Percentiles rank a stretch among this genome's conserved stretches.
These are phyloP conservation scores for Stegastes partitus DNA, from an alignment of 2,113 vertebrate genomes.

Conservation along the genomic window DNA sequence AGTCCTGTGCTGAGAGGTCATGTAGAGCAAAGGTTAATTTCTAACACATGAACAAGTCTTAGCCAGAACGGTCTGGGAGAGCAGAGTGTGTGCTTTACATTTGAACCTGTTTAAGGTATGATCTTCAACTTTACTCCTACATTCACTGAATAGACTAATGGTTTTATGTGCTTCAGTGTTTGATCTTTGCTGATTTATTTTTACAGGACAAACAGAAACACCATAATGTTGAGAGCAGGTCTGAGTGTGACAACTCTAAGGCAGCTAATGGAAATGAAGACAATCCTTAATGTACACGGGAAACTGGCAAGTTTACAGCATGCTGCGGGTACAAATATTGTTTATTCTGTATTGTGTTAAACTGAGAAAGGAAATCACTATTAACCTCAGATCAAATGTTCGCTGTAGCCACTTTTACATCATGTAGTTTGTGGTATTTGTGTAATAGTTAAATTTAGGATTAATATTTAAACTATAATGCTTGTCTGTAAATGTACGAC, in stretches of 20 bases:
- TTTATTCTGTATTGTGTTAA: not conserved
- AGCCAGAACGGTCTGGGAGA: not conserved
- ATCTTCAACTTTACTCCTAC: not conserved
- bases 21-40: constrained; percentile 24
- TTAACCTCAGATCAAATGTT: no score
- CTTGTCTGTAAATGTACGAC: no score
- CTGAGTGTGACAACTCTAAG: not conserved
- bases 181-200: not conserved
- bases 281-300: not conserved
- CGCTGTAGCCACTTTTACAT: not conserved
- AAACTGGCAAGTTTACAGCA: constrained; percentile 4
- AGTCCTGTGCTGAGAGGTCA: not conserved
- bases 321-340: constrained; percentile 49
- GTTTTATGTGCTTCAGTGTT: not conserved
- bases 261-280: constrained; percentile 7
- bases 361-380: no score
- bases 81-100: not conserved
- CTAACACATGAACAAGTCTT: not conserved
- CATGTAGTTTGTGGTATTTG: no score
- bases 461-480: no score
- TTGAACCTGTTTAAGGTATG: constrained; percentile 1
- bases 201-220: not conserved
- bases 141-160: not conserved
- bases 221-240: constrained; percentile 21
- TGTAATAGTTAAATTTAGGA: no score